A percentile compares a stretch with the other conserved stretches of the same genome.
Evolutionary conservation across 2,797 vertebrate species (phyloP).

Genomic region (Staurois parvus): DNA sequence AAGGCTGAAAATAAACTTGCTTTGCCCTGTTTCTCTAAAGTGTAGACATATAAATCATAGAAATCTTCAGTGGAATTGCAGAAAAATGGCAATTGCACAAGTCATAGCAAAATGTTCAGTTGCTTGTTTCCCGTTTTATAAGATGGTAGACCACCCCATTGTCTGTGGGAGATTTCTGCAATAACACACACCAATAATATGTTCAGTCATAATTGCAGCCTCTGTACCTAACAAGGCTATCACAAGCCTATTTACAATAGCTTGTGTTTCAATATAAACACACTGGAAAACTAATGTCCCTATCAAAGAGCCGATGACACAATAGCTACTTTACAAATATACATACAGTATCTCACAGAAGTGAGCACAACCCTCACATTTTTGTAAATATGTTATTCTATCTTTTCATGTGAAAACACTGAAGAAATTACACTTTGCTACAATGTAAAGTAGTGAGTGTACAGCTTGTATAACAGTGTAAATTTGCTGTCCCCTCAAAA

Average conservation of each 20-base stretch:
- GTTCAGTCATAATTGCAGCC: slow-evolving; percentile 5
- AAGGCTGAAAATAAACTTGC: slow-evolving; percentile 35
- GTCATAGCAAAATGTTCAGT: background rate
- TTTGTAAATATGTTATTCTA: no score
- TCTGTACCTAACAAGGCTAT: background rate
- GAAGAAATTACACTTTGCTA: no score
- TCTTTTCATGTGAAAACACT: no score
- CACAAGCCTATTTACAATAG: background rate
- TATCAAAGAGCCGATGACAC: background rate
- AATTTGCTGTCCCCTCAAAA: no score
- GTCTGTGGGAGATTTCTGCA: slow-evolving; percentile 3
- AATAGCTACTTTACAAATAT: no score
- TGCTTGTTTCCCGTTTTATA: background rate
- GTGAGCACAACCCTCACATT: no score
- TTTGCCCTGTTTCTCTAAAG: slow-evolving; percentile 37
- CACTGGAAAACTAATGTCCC: background rate
- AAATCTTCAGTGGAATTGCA: slow-evolving; percentile 8
- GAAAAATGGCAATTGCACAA: slow-evolving; percentile 2
- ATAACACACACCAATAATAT: slow-evolving; percentile 15
- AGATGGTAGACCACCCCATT: slow-evolving; percentile 45
- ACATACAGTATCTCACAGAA: no score
- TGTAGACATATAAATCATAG: slow-evolving; percentile 44
- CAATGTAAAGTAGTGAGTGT: no score
- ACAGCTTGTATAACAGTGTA: no score
- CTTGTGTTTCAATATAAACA: background rate